phyloP scores from a whole-genome alignment of 1,140 invertebrate genomes.

The Drosophila watanabei region DNA sequence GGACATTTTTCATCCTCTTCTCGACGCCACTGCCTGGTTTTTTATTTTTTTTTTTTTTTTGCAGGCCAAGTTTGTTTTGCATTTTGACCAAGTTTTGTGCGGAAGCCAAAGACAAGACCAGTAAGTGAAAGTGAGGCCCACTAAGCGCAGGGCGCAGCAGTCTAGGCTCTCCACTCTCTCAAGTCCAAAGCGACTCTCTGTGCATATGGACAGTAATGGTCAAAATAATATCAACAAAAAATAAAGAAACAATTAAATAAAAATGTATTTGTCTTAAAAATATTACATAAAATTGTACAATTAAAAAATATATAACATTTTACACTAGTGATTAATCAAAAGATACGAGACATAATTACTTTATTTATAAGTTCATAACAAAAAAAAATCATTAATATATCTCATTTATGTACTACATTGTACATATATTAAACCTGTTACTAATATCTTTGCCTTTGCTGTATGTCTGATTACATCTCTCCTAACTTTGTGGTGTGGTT shows the following conservation, averaged over 20 bases:
- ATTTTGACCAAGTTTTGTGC: slow-evolving; percentile 81
- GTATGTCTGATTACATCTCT: not conserved
- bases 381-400: not conserved
- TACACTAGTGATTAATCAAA: not conserved
- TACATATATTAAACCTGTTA: not conserved
- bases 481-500: slow-evolving; percentile 2
- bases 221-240: not conserved
- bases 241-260: not conserved
- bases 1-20: not conserved
- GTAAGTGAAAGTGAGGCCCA: slow-evolving; percentile 76
- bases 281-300: not conserved
- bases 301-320: not conserved
- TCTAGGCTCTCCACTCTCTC: slow-evolving; percentile 34
- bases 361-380: not conserved
- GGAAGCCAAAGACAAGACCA: slow-evolving; percentile 68
- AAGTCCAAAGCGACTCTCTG: not conserved
- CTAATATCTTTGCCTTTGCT: not conserved
- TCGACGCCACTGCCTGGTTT: not conserved
- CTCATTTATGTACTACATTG: not conserved
- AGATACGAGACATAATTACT: not conserved
- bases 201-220: not conserved
- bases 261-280: not conserved
- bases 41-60: slow-evolving; percentile 48
- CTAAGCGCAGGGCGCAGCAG: slow-evolving; percentile 61
- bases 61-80: slow-evolving; percentile 76